Evolutionary conservation across 2,113 vertebrate species (phyloP).

Genomic region (Channa maculata): DNA sequence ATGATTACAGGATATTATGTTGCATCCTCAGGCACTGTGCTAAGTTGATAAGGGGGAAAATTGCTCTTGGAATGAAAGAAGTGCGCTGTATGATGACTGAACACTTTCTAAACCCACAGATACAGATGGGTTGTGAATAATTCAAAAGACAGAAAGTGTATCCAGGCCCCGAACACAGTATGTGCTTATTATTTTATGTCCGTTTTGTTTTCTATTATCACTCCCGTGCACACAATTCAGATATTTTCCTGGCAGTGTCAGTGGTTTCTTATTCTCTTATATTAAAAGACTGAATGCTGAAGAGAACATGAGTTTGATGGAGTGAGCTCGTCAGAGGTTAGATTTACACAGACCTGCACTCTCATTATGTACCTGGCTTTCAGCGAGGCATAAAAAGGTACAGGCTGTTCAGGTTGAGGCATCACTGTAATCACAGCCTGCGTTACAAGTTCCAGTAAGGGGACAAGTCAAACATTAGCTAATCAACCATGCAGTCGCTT

Average conservation of each 20-base stretch:
- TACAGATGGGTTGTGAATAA: neutral
- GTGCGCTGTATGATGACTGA: slow-evolving; percentile 1
- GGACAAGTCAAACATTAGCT: slow-evolving; percentile 70
- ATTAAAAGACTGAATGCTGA: neutral
- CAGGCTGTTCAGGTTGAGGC: slow-evolving; percentile 66
- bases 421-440: slow-evolving; percentile 64
- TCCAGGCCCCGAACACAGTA: neutral
- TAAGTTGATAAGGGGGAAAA: slow-evolving; percentile 8
- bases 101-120: neutral
- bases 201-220: neutral
- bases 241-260: too few species aligned
- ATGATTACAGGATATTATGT: slow-evolving; percentile 31
- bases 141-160: neutral
- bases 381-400: slow-evolving; percentile 55
- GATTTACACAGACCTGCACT: slow-evolving; percentile 12
- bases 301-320: neutral
- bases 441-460: slow-evolving; percentile 49
- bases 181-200: neutral
- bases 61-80: neutral
- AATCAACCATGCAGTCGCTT: slow-evolving; percentile 58
- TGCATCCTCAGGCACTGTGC: slow-evolving; percentile 18
- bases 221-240: neutral
- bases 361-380: neutral
- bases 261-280: neutral
- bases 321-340: slow-evolving; percentile 6